A percentile compares a stretch with the other conserved stretches of the same genome.
phyloP scores from a whole-genome alignment of 2,888 invertebrate species.

The Trichogramma evanescens region DNA sequence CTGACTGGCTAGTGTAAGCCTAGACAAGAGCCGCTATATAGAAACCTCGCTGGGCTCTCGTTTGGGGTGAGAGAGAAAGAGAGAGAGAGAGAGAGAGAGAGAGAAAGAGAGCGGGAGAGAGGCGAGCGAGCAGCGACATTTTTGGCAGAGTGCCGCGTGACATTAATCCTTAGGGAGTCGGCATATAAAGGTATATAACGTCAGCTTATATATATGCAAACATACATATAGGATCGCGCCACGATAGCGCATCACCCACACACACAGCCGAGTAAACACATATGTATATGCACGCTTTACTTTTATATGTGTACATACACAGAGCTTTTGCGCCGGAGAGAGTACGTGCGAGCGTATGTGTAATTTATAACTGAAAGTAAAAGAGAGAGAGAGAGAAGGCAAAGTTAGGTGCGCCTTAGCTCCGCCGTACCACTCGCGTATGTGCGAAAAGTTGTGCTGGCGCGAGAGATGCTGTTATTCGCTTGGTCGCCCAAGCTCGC shows the following conservation, averaged over 20 bases:
- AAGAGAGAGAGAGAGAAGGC: too few species aligned
- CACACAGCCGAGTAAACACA: too few species aligned
- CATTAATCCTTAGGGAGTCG: constrained; percentile 37
- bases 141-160: constrained; percentile 39
- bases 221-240: neutral
- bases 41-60: neutral
- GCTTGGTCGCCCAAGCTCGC: constrained; percentile 17
- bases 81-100: too few species aligned
- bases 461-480: constrained; percentile 13
- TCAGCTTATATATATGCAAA: too few species aligned
- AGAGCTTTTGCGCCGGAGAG: neutral
- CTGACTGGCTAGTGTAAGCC: neutral
- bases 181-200: constrained; percentile 23
- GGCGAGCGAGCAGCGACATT: constrained; percentile 19
- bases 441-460: constrained; percentile 2
- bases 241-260: constrained; percentile 2
- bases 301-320: neutral
- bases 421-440: neutral
- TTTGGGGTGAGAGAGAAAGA: too few species aligned
- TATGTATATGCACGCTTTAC: neutral
- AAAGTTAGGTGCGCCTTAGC: too few species aligned
- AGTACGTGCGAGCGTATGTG: too few species aligned
- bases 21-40: neutral
- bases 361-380: too few species aligned
- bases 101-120: too few species aligned